These are phyloP conservation scores for Jacana jacana DNA, from an alignment of 2,113 vertebrate species.

Conservation along the genomic window DNA sequence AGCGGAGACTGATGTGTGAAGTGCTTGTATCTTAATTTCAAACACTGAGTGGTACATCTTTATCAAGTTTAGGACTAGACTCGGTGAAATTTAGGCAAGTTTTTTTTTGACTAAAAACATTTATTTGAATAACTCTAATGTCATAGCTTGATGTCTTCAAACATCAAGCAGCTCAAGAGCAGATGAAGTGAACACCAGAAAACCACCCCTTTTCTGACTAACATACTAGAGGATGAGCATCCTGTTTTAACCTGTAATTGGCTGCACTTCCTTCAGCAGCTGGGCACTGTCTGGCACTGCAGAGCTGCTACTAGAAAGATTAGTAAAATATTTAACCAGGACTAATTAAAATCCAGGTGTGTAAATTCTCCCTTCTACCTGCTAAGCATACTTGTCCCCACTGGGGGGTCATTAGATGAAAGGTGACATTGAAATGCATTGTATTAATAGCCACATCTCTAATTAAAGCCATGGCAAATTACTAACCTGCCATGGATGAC, in stretches of 20 bases:
- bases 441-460: constrained; percentile 65
- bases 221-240: background rate
- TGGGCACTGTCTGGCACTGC: background rate
- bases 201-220: background rate
- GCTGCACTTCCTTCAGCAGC: background rate
- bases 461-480: constrained; percentile 63
- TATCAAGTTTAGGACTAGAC: background rate
- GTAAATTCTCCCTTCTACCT: background rate
- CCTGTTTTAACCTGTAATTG: background rate
- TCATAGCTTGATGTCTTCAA: background rate
- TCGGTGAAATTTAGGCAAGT: background rate
- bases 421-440: constrained; percentile 62
- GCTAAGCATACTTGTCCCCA: constrained; percentile 19
- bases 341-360: constrained; percentile 33
- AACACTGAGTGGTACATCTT: background rate
- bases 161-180: background rate
- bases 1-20: background rate
- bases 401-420: constrained; percentile 41
- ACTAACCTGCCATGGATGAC: constrained; percentile 54
- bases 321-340: constrained; percentile 33
- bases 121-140: background rate
- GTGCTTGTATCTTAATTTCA: background rate
- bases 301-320: background rate
- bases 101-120: background rate
- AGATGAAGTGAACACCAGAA: background rate